Evolutionary conservation across 2,113 vertebrate genomes (phyloP).

Genomic region (Centropus unirufus): DNA sequence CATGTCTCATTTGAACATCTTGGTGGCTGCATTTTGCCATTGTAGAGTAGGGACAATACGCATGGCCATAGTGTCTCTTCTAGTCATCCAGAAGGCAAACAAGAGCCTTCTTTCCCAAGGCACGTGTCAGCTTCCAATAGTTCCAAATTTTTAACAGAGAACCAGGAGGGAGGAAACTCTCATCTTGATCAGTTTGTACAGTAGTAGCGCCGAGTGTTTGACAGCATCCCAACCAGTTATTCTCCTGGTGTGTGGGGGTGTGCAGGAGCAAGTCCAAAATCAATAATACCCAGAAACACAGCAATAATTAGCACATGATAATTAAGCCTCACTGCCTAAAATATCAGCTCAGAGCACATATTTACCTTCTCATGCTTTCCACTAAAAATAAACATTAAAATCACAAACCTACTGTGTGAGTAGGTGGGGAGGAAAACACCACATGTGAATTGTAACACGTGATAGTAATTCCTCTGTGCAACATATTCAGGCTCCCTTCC

Average conservation of each 20-base stretch:
- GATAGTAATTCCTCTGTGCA: neutral
- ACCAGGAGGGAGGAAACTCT: neutral
- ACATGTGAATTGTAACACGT: neutral
- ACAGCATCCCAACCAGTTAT: neutral
- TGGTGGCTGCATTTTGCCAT: neutral
- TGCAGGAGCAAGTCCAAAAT: neutral
- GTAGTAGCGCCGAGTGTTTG: neutral
- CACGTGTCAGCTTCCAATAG: neutral
- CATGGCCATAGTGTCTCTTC: neutral
- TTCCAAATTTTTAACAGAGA: neutral
- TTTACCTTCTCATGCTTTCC: slow-evolving; percentile 8
- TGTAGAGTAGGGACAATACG: too few species aligned
- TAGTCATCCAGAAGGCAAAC: neutral
- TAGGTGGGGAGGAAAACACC: neutral
- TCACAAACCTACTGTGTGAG: neutral
- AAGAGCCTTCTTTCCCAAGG: neutral
- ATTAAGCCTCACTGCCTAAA: slow-evolving; percentile 25
- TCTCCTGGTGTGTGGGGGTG: neutral
- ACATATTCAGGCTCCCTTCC: neutral
- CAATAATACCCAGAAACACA: slow-evolving; percentile 11
- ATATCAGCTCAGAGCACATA: neutral
- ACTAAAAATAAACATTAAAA: slow-evolving; percentile 49
- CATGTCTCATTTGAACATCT: neutral
- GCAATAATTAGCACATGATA: neutral
- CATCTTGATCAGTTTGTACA: neutral